Percentiles rank a stretch among this genome's conserved stretches.
Conservation (phyloP, 2,888 invertebrate genomes). For the Drosophila parthenogenetica region DNA sequence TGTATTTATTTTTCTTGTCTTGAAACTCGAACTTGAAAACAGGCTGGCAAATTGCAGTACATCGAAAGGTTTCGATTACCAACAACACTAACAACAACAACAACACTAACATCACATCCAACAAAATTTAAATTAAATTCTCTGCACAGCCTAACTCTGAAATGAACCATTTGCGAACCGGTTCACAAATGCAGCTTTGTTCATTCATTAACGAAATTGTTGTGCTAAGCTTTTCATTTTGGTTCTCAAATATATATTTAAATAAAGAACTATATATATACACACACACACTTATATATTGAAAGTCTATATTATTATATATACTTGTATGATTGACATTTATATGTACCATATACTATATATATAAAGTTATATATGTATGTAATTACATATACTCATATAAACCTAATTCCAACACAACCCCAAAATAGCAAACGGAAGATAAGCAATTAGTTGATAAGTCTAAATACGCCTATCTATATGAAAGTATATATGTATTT, state of each 20-base stretch:
- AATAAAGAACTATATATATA: background rate
- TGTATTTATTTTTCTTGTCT: slow-evolving; percentile 19
- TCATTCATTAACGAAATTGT: slow-evolving; percentile 39
- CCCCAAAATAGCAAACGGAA: slow-evolving; percentile 25
- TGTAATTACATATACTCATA: slow-evolving; percentile 32
- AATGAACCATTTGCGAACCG: slow-evolving; percentile 32
- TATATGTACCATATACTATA: slow-evolving; percentile 55
- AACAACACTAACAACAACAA: background rate
- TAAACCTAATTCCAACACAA: slow-evolving; percentile 46
- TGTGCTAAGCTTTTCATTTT: slow-evolving; percentile 72
- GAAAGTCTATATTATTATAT: slow-evolving; percentile 61
- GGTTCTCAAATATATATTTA: slow-evolving; percentile 53
- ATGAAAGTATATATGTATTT: slow-evolving; percentile 66
- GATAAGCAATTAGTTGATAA: slow-evolving; percentile 61
- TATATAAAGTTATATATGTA: slow-evolving; percentile 52
- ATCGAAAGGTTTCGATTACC: slow-evolving; percentile 53
- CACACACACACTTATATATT: slow-evolving; percentile 44
- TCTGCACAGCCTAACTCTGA: slow-evolving; percentile 27
- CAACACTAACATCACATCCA: background rate
- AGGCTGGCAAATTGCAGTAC: slow-evolving; percentile 13
- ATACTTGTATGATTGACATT: slow-evolving; percentile 52
- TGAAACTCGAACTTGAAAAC: slow-evolving; percentile 2
- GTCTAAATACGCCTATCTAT: slow-evolving; percentile 69
- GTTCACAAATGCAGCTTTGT: slow-evolving; percentile 24
- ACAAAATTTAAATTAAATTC: slow-evolving; percentile 14